Percentiles rank a stretch among this genome's conserved stretches.
These are phyloP conservation scores for Pseudolaguvia tuberculata DNA, from an alignment of 2,113 vertebrate genomes.

Conservation along the genomic window DNA sequence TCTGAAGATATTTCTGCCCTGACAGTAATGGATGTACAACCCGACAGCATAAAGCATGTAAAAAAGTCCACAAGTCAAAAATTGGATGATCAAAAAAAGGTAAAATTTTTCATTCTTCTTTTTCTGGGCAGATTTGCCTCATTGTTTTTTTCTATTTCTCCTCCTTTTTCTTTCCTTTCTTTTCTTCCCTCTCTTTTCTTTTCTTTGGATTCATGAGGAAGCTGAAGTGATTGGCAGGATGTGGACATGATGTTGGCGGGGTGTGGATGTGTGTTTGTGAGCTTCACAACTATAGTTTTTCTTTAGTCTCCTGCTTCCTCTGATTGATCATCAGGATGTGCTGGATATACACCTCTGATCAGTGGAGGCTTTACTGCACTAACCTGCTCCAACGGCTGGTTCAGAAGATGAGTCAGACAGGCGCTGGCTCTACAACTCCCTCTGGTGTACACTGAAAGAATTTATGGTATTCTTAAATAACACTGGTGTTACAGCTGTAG, in stretches of 20 bases:
- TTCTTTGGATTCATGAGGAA: neutral
- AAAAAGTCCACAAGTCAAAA: constrained; percentile 95
- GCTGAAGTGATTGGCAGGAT: neutral
- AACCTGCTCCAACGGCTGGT: too few relatives aligned
- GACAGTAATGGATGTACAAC: constrained; percentile 90
- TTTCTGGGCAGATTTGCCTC: neutral
- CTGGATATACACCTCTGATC: too few relatives aligned
- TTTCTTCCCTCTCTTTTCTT: neutral
- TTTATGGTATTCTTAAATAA: neutral
- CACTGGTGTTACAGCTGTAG: too few relatives aligned
- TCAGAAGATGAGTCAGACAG: too few relatives aligned
- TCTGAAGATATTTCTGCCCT: constrained; percentile 69
- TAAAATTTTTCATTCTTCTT: constrained; percentile 58
- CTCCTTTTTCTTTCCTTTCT: neutral
- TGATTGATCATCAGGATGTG: too few relatives aligned
- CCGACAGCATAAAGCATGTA: constrained; percentile 88
- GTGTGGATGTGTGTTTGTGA: too few relatives aligned
- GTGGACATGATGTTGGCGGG: neutral
- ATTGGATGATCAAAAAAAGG: constrained; percentile 98
- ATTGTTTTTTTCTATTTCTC: neutral
- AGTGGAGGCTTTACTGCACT: too few relatives aligned
- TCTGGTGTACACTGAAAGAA: neutral
- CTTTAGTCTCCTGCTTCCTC: too few relatives aligned
- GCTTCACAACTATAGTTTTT: too few relatives aligned
- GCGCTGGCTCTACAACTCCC: neutral